These are phyloP conservation scores for Zaprionus gabonicus DNA, from an alignment of 1,140 invertebrate genomes.

Conservation along the genomic window DNA sequence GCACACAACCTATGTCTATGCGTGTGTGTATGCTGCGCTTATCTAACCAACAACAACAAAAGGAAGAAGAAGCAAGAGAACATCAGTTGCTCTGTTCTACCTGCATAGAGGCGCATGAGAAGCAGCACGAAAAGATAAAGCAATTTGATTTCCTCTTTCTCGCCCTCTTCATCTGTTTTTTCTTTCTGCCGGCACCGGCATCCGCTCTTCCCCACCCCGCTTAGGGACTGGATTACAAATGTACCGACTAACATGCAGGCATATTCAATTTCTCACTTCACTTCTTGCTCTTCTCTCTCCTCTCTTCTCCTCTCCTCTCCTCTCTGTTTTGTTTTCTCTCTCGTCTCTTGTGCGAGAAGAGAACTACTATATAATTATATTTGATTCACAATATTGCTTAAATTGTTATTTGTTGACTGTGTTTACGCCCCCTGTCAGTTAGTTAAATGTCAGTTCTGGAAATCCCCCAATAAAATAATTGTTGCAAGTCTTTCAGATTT, in stretches of 20 bases:
- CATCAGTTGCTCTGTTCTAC: constrained; percentile 26
- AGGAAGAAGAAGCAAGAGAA: not conserved
- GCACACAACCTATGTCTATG: constrained; percentile 9
- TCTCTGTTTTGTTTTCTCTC: not conserved
- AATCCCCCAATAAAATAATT: constrained; percentile 11
- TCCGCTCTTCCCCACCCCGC: not conserved
- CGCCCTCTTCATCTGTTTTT: constrained; percentile 11
- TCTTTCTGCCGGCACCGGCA: constrained; percentile 20
- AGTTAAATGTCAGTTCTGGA: not conserved
- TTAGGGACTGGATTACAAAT: constrained; percentile 1
- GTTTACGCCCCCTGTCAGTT: constrained; percentile 7
- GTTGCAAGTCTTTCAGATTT: not conserved
- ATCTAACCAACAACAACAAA: constrained; percentile 40
- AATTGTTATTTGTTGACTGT: constrained; percentile 49
- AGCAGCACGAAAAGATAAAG: constrained; percentile 31
- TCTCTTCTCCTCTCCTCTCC: not conserved
- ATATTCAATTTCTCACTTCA: constrained; percentile 46
- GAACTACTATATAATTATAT: constrained; percentile 44
- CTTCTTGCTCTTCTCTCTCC: constrained; percentile 6
- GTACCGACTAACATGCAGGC: constrained; percentile 38
- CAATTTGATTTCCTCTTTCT: constrained; percentile 27
- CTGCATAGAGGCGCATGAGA: constrained; percentile 38
- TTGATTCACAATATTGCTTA: constrained; percentile 40
- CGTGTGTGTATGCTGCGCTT: constrained; percentile 31
- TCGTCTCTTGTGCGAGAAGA: constrained; percentile 13